A percentile compares a stretch with the other conserved stretches of the same genome.
phyloP scores from a whole-genome alignment of 2,113 vertebrate species.

The Dasyornis broadbenti region DNA sequence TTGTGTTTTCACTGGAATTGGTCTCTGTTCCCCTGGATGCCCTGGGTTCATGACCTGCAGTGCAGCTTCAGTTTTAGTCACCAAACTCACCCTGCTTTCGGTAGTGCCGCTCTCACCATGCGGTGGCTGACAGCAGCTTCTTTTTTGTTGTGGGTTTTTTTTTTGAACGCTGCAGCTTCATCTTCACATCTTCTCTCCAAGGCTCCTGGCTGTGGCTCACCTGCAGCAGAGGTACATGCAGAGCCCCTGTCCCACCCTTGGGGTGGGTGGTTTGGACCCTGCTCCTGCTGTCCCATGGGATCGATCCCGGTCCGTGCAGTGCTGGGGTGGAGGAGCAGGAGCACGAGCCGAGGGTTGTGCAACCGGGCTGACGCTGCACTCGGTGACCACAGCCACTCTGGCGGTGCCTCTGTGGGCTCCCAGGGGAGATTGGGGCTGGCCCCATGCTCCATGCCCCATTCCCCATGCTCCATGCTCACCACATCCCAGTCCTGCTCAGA shows the following conservation, averaged over 20 bases:
- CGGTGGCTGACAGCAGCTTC: neutral
- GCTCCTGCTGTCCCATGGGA: accelerated
- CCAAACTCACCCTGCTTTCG: neutral
- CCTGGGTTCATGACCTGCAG: neutral
- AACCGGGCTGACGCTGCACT: neutral
- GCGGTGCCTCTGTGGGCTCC: neutral
- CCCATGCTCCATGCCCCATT: neutral
- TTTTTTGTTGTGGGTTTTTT: neutral
- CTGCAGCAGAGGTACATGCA: neutral
- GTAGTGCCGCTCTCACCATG: neutral
- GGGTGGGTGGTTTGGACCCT: neutral
- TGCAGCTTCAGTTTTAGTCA: neutral
- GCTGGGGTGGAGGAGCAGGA: neutral
- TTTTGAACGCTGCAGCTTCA: neutral
- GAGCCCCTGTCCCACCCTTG: neutral
- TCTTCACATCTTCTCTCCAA: neutral
- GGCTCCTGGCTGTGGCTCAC: neutral
- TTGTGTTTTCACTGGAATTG: neutral
- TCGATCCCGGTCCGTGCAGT: accelerated
- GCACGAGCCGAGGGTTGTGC: neutral
- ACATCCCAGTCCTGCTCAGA: neutral
- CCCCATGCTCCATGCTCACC: neutral
- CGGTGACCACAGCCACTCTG: neutral
- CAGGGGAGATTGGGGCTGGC: neutral
- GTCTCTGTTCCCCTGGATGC: neutral